These are phyloP conservation scores for Anarsia innoxiella DNA, from an alignment of 2,888 invertebrate genomes.

Conservation along the genomic window DNA sequence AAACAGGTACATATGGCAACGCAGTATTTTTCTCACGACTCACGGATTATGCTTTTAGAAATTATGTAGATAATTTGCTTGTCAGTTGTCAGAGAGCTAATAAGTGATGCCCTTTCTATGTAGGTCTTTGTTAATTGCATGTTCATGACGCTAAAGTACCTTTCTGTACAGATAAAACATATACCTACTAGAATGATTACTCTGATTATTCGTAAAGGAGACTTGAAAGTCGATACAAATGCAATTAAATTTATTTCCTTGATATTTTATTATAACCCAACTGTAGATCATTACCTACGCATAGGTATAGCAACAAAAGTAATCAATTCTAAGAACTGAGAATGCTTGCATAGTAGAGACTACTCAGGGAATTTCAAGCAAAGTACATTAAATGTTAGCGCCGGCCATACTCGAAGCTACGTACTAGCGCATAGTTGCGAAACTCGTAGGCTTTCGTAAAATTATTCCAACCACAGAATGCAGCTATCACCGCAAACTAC, in stretches of 20 bases:
- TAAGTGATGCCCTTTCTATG: constrained; percentile 31
- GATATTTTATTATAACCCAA: no score
- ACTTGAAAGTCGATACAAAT: no score
- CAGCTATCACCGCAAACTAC: constrained; percentile 39
- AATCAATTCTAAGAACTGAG: no score
- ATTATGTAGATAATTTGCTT: constrained; percentile 46
- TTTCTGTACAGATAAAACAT: no score
- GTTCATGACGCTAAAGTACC: no score
- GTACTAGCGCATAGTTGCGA: constrained; percentile 35
- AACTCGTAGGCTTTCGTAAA: constrained; percentile 44
- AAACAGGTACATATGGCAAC: constrained; percentile 40
- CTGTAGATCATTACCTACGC: neutral
- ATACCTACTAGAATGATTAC: no score
- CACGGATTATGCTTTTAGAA: constrained; percentile 36
- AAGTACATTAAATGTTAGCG: constrained; percentile 22
- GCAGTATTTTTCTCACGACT: constrained; percentile 55
- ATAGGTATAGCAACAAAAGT: neutral
- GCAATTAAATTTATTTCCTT: no score
- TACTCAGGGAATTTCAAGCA: constrained; percentile 21
- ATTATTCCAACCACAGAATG: constrained; percentile 33
- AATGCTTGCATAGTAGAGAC: no score
- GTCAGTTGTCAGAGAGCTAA: constrained; percentile 25
- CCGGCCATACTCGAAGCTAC: constrained; percentile 22
- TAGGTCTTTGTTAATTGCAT: no score
- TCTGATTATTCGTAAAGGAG: no score